Percentiles rank a stretch among this genome's conserved stretches.
These are phyloP conservation scores for Lontra canadensis DNA, from an alignment of 2,113 vertebrate genomes.

Conservation along the genomic window DNA sequence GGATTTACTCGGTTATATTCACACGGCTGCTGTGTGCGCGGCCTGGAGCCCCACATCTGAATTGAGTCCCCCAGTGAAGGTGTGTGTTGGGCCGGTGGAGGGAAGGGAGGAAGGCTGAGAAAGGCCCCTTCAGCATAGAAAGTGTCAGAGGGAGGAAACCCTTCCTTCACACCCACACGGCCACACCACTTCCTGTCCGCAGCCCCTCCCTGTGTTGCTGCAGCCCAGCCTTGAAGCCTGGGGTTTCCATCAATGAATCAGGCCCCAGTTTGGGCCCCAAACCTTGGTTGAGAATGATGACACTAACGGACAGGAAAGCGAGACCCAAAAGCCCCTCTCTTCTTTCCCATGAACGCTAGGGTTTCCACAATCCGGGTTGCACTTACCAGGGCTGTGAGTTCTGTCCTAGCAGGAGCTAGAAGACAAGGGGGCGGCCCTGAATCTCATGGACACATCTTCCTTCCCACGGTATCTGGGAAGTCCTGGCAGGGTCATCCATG, in stretches of 20 bases:
- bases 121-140: conserved; percentile 43
- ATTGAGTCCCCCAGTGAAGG: neutral
- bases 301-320: conserved; percentile 64
- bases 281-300: conserved; percentile 73
- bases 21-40: neutral
- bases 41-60: neutral
- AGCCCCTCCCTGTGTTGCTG: conserved; percentile 59
- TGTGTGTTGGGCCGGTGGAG: neutral
- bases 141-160: conserved; percentile 64
- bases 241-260: conserved; percentile 83
- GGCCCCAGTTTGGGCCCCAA: conserved; percentile 69
- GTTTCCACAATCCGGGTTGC: neutral
- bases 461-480: neutral
- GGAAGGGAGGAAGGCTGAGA: conserved; percentile 21
- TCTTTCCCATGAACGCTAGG: conserved; percentile 76
- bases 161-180: conserved; percentile 67
- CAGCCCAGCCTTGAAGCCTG: conserved; percentile 63
- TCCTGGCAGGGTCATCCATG: neutral
- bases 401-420: neutral
- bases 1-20: neutral
- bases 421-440: neutral
- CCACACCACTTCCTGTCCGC: conserved; percentile 80
- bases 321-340: conserved; percentile 56
- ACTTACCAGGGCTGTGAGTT: conserved; percentile 16
- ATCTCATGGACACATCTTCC: neutral